Evolutionary conservation across 2,113 vertebrate species (phyloP), one percentile per base, ranked within the genome.

Genomic region (Platichthys stellatus): DNA sequence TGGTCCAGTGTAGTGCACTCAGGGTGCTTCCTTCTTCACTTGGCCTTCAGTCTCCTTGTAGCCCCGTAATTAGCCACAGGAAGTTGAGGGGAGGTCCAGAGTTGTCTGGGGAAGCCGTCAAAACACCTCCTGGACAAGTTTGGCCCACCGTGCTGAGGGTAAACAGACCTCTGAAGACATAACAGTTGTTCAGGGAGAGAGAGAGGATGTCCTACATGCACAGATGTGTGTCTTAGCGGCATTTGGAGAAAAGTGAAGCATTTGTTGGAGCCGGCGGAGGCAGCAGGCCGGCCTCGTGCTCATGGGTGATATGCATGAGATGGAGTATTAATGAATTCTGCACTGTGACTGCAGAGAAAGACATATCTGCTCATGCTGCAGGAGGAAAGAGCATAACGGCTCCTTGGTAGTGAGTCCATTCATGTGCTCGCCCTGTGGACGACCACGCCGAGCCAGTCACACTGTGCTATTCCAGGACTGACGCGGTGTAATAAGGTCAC

Each of bases 31-130:
- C 58, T 68, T 26, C 73, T 24, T 31, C 76, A 82, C 40, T 18
- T 83, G 74, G 54, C 63, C 53, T 28, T 47, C 69, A 74, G 28
- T 70, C 51, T 82, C 49, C 31, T 57, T 54, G 38, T 58, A 49
- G 71, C 38, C 65, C 9, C 31, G 64, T 76, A 76, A 87, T 78
- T 69, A 72, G 28, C 40, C 63, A 69, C 59, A 61, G 63, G 59
- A 45, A 54, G 57, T 85, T 31, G 17, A 78, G 40, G 69, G 72
- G 77, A 72, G 40, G 49, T 51, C 73, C 75, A 81, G 70, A 47
- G 38, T 9, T 51, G 71, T 74, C 88, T 82, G 86, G 87, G 78
- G 82, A 88, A 80, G 40, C 56, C 31, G 72, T 82, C 57, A 75
- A 79, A 87, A 78, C 76, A 73, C 70, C 72, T 72, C 61, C 21